These are phyloP conservation scores for Eucera pruinosa DNA, from an alignment of 2,888 invertebrate genomes.

Conservation along the genomic window DNA sequence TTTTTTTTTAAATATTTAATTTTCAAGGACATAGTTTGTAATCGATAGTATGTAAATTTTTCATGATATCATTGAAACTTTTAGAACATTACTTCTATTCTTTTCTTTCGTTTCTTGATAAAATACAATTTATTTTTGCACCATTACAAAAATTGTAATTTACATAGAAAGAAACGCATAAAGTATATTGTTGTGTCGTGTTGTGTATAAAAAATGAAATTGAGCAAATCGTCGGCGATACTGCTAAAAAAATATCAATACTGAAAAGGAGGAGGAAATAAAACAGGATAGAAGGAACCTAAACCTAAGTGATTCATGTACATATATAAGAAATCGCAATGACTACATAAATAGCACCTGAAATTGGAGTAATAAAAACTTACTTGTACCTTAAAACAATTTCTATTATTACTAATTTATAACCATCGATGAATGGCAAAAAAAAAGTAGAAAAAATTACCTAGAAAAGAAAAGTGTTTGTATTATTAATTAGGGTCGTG, in stretches of 20 bases:
- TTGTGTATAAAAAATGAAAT: slow-evolving; percentile 32
- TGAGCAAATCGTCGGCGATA: slow-evolving; percentile 19
- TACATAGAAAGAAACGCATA: slow-evolving; percentile 13
- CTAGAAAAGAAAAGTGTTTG: no score
- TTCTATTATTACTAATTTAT: no score
- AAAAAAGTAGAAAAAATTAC: no score
- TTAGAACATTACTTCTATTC: neutral
- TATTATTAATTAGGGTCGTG: neutral
- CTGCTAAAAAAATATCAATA: slow-evolving; percentile 8
- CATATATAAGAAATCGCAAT: neutral
- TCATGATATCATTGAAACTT: neutral
- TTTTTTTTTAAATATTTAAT: no score
- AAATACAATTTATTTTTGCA: slow-evolving; percentile 11
- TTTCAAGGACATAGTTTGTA: no score
- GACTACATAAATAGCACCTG: slow-evolving; percentile 2
- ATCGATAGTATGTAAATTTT: no score
- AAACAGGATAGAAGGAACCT: neutral
- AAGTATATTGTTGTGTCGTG: no score
- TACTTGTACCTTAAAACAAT: no score
- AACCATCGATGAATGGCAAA: no score
- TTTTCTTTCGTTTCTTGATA: neutral
- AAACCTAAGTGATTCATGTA: neutral
- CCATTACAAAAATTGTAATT: slow-evolving; percentile 13
- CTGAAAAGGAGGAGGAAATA: neutral
- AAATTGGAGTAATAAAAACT: neutral